Evolutionary conservation across 2,797 vertebrate genomes (phyloP), one percentile per base, ranked within the genome.

Genomic region (Alauda arvensis): DNA sequence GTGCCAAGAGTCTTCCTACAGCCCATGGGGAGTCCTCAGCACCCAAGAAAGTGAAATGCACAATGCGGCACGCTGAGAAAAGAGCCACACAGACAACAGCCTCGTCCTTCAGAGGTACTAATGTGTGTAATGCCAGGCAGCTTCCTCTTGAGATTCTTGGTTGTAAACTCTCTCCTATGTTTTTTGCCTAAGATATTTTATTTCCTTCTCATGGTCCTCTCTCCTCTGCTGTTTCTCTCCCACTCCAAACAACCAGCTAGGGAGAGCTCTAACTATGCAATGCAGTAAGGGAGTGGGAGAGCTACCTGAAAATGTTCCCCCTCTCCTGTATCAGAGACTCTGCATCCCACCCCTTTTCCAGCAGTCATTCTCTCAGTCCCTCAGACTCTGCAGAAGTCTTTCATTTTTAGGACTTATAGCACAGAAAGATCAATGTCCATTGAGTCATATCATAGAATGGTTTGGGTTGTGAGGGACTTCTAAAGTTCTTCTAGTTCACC

Each of bases 101-200:
- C 48, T 48, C 42, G 33, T 48, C 29, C 21, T 34, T 59, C 68
- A 49, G 31, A 66, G 19, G 11, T 2, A 55, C 46, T 6, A 40
- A 6, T 0, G 3, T 3, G 12, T 3, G 1, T 37, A 63, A 63
- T n/a, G 75, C 24, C 42, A 25, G n/a, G 31, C 26, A 34, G n/a
- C 40, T 75, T 66, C 60, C 40, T 26, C 33, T 31, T 33, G 14
- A 49, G 16, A 51, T 55, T 77, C 33, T 24, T 56, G 25, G 6
- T 8, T 83, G 18, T 18, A 80, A 69, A 72, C 5, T 5, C 12
- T 51, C 40, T 81, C 25, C 37, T 48, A 8, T 4, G 14, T 33
- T 88, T 63, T 15, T 8, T 72, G 28, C 5, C 45, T 19, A 51
- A 78, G 37, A 25, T 13, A 34, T 48, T 71, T 42, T 21, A 63